Percentiles rank a stretch among this genome's conserved stretches.
Evolutionary conservation across 2,797 vertebrate genomes (phyloP).

Genomic region (Melanotaenia maccullochi): DNA sequence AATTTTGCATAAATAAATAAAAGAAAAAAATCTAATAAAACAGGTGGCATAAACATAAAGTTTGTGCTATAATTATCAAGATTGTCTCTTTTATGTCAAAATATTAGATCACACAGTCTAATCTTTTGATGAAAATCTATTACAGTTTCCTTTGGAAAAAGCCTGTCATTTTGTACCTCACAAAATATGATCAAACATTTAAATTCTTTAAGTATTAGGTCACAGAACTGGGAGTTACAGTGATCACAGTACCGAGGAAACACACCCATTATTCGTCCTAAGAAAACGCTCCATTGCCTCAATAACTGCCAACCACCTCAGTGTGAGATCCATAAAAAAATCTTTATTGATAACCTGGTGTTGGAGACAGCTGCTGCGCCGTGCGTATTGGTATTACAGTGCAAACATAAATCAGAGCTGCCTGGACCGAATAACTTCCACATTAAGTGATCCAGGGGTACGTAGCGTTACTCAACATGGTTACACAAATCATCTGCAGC

Average conservation of each 20-base stretch:
- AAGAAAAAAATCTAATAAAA: not conserved
- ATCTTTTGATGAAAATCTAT: not conserved
- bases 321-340: constrained; percentile 3
- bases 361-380: constrained; percentile 29
- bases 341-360: constrained; percentile 36
- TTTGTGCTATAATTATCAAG: not conserved
- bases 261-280: constrained; percentile 59
- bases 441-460: constrained; percentile 50
- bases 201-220: not conserved
- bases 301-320: constrained; percentile 9
- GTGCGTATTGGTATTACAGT: constrained; percentile 25
- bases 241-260: constrained; percentile 70
- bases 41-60: not conserved
- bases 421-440: constrained; percentile 54
- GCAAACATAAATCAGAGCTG: constrained; percentile 42
- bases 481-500: constrained; percentile 76
- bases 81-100: not conserved
- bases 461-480: constrained; percentile 64
- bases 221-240: constrained; percentile 4
- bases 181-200: not conserved
- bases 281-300: constrained; percentile 28
- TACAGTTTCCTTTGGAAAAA: not conserved
- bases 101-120: not conserved
- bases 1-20: not conserved
- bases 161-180: not conserved